Evolutionary conservation across 2,113 vertebrate species (phyloP), one percentile per base, ranked within the genome.

Genomic region (Lichenostomus cassidix): DNA sequence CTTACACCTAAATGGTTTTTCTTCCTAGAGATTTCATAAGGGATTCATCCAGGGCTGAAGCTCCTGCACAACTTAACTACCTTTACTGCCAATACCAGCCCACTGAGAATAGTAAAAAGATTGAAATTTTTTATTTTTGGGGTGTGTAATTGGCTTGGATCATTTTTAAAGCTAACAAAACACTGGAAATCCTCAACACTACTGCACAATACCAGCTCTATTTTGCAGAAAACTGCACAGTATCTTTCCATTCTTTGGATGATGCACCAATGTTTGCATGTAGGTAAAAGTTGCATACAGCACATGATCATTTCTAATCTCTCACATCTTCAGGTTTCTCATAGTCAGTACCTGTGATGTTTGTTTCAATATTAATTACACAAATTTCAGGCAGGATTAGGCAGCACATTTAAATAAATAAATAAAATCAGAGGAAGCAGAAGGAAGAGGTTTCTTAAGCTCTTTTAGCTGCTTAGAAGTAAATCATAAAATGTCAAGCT

Each of bases 401-500:
- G 60, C 37, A 94, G 90, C 55, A 87, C 74, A 84, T 65, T 7
- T 7, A 44, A 28, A 19, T 15, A 78, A 63, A 55, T 11, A 89
- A 84, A 90, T 67, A 89, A 80, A 92, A 83, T 70, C 76, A 90
- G 64, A 82, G 56, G 93, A 96, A 96, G 89, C 89, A 96, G 58
- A 94, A 97, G 58, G 80, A 97, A 97, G 94, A 96, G 63, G 58
- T 96, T 98, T 97, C 89, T 97, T 98, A 97, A 98, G 92, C 96
- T 97, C 95, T 98, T 98, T 97, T 96, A 98, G 94, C 89, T 97
- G 97, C 96, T 98, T 97, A 97, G 85, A 96, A 98, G 91, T 95
- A 97, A 98, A 98, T 97, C 89, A 97, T 89, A 97, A 97, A 98
- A 98, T 98, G 97, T 97, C 98, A 97, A 97, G 94, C 95, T 94